Evolutionary conservation across 2,797 vertebrate species (phyloP), one percentile per base, ranked within the genome.

Genomic region (Manis crassicaudata): DNA sequence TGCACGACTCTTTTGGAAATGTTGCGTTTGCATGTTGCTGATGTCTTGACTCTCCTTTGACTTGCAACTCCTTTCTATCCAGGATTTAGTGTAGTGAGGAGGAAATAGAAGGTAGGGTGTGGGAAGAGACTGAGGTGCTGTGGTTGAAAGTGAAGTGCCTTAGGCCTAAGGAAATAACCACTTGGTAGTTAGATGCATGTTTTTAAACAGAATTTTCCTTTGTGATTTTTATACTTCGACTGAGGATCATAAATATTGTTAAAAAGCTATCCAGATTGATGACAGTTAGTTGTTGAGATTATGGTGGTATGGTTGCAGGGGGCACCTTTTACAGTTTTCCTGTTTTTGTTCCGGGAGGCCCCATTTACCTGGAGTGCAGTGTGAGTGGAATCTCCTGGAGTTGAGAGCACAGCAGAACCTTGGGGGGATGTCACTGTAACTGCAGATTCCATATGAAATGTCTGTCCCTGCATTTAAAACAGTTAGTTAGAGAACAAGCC

Each of bases 1-100:
- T 89, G 40, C 67, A 62, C 3, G 11, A 46, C 43, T 84, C 70
- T 52, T 82, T 93, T 83, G 87, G 67, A 83, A 92, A 54, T 81
- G 90, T 90, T 93, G 77, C 84, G 21, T 96, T 89, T 80, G 81
- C 23, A n/a, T 72, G 67, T 76, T 89, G 13, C 40, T 68, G 10
- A 80, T 92, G 63, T 95, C 67, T 70, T 88, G 93, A 81, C 50
- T 81, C 32, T 88, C 72, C 56, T 92, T 62, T 95, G 43, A 62
- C 73, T 95, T 96, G 87, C n/a, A 68, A 11, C 54, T 37, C 50
- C 75, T 94, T 91, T 95, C 86, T 73, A 27, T 67, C 6, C 37
- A 43, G 88, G 65, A 83, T 96, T 95, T 95, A 84, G 62, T 37
- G 62, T 25, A 43, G 18, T 68, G 82, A 62, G 16, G 20, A 85